Evolutionary conservation across 2,113 vertebrate species (phyloP).

Genomic region (Lepus europaeus): DNA sequence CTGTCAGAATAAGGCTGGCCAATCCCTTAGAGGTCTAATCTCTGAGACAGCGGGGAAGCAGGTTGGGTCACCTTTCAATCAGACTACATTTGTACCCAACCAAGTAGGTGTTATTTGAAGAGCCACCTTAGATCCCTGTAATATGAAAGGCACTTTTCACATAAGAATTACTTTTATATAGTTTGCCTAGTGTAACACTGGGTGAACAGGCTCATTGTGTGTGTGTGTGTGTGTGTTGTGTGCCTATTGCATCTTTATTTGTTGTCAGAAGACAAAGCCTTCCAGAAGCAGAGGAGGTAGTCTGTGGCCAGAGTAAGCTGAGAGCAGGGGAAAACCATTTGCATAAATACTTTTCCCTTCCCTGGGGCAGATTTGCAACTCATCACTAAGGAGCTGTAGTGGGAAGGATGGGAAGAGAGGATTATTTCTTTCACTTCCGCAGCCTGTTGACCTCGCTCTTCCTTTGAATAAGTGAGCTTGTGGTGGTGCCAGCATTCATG

Average conservation of each 20-base stretch:
- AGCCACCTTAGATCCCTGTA: background rate
- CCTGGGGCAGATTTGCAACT: conserved; percentile 29
- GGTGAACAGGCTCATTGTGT: background rate
- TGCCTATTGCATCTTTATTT: background rate
- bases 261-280: background rate
- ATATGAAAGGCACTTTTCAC: conserved; percentile 1
- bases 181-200: background rate
- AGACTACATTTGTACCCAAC: background rate
- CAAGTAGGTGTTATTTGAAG: background rate
- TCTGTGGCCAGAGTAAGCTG: background rate
- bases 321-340: conserved; percentile 48
- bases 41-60: background rate
- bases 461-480: conserved; percentile 68
- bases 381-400: background rate
- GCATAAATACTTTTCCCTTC: conserved; percentile 48
- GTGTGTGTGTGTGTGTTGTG: background rate
- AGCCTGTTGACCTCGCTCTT: conserved; percentile 64
- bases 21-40: background rate
- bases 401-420: background rate
- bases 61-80: background rate
- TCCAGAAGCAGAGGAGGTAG: background rate
- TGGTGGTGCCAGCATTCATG: conserved; percentile 56
- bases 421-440: conserved; percentile 59
- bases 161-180: background rate
- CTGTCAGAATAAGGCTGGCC: background rate